Evolutionary conservation across 2,113 vertebrate genomes (phyloP), one percentile per base, ranked within the genome.

Genomic region (Astatoreochromis straeleni): DNA sequence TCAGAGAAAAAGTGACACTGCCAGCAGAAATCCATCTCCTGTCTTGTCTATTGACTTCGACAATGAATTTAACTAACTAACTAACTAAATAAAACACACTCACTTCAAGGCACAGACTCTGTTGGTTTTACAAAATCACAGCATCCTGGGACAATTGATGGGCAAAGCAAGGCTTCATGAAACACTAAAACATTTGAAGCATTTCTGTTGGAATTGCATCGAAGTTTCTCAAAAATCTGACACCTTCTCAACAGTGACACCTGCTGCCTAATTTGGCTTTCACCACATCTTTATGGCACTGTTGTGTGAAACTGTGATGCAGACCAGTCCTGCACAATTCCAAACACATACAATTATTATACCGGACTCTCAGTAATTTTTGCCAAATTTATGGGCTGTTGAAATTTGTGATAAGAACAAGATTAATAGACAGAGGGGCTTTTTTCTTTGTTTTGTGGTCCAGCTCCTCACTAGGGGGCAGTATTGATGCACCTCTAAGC

Each of bases 21-120:
- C 51, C 19, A 53, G 51, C 19, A 53, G 51, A 53, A 53, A 53
- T 4, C 51, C 9, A 53, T 53, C 51, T 11, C 51, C 9, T 11
- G 51, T 54, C 51, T 11, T 54, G 51, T 54, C 51, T 54, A 0
- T 54, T 54, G 51, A 54, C n/a, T 54, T 21, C 51, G 3, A 54
- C 51, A 0, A 53, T 11, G 51, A 53, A 11, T 0, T 53, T 47
- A 1, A 17, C 4, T 17, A 2, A 49, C 9, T 47, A 0, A 19
- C 19, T 49, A 2, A 51, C 9, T 19, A 19, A 53, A 2, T 5
- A 51, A 9, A 5, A 1, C 9, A 53, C 49, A 11, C 0, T 1
- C 1, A 21, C 53, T 24, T 12, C n/a, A 54, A 54, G n/a, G n/a
- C 53, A 54, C 1, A 54, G 51, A 54, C 51, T 0, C 5, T 53